These are phyloP conservation scores for Eupelmus urozonus DNA, from an alignment of 2,888 invertebrate species.

Conservation along the genomic window DNA sequence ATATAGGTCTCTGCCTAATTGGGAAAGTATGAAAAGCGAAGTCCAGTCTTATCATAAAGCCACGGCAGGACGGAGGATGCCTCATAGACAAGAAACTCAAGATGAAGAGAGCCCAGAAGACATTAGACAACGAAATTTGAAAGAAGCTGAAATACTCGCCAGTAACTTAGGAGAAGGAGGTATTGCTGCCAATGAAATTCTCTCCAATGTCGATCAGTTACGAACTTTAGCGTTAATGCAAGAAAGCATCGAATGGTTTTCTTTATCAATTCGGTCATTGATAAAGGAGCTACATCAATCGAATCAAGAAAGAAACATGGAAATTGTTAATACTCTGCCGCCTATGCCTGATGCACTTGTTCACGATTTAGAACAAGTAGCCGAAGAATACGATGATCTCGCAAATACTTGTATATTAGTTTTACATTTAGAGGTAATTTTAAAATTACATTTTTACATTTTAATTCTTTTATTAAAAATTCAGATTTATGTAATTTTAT, in stretches of 20 bases:
- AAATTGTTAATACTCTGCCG: slow-evolving; percentile 69
- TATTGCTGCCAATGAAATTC: slow-evolving; percentile 89
- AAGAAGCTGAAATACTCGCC: slow-evolving; percentile 95
- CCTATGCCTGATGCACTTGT: slow-evolving; percentile 80
- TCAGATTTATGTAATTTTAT: slow-evolving; percentile 3
- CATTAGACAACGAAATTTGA: slow-evolving; percentile 86
- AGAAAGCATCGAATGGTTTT: slow-evolving; percentile 88
- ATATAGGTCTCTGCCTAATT: slow-evolving; percentile 86
- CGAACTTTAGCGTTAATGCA: slow-evolving; percentile 92
- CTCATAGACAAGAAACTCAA: slow-evolving; percentile 79
- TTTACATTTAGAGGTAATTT: slow-evolving; percentile 90
- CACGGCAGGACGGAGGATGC: slow-evolving; percentile 67
- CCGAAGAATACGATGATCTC: slow-evolving; percentile 90
- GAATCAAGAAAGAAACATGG: slow-evolving; percentile 71
- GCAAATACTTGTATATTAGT: slow-evolving; percentile 94
- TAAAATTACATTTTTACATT: no score
- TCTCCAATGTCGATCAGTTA: slow-evolving; percentile 89
- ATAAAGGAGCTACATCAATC: slow-evolving; percentile 73
- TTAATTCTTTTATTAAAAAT: neutral
- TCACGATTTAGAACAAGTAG: slow-evolving; percentile 84
- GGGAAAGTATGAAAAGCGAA: slow-evolving; percentile 82
- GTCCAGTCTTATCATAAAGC: slow-evolving; percentile 73
- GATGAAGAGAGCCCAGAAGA: slow-evolving; percentile 90
- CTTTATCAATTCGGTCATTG: slow-evolving; percentile 66
- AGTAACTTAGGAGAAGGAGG: slow-evolving; percentile 94